phyloP scores from a whole-genome alignment of 2,888 invertebrate genomes.

The Lithophane semibrunnea region DNA sequence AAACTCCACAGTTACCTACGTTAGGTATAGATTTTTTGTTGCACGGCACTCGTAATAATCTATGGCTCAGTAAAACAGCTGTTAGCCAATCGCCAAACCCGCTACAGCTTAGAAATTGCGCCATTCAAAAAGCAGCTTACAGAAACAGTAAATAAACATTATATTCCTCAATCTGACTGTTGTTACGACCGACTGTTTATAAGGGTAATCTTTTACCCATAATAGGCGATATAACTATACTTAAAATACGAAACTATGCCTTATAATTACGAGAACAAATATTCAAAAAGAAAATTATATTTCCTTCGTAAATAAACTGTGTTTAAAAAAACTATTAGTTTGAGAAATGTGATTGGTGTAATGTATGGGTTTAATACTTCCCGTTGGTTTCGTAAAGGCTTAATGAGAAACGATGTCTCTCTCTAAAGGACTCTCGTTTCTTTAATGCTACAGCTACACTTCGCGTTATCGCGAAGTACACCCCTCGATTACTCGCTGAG shows the following conservation, averaged over 20 bases:
- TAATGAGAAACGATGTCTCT: neutral
- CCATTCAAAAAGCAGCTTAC: slow-evolving; percentile 43
- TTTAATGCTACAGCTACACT: too few species aligned
- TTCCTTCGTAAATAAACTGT: slow-evolving; percentile 33
- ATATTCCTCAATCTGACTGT: slow-evolving; percentile 58
- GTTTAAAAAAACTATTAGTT: slow-evolving; percentile 25
- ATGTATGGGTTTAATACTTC: slow-evolving; percentile 17
- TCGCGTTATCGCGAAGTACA: too few species aligned
- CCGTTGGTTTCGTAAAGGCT: neutral
- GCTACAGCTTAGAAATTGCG: slow-evolving; percentile 20
- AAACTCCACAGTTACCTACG: too few species aligned
- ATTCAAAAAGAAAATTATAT: slow-evolving; percentile 53
- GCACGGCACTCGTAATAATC: too few species aligned
- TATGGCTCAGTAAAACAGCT: too few species aligned
- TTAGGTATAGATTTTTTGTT: too few species aligned
- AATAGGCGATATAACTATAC: slow-evolving; percentile 54
- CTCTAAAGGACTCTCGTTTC: neutral
- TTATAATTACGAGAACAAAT: slow-evolving; percentile 64
- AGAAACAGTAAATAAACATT: slow-evolving; percentile 61
- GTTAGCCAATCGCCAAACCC: neutral
- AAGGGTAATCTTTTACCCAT: slow-evolving; percentile 59
- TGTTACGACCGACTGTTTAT: slow-evolving; percentile 48
- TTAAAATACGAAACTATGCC: slow-evolving; percentile 43
- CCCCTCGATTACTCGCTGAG: too few species aligned
- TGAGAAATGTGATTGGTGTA: slow-evolving; percentile 24